A percentile compares a stretch with the other conserved stretches of the same genome.
These are phyloP conservation scores for Eutolmus rufibarbis DNA, from an alignment of 2,888 invertebrate species.

Conservation along the genomic window DNA sequence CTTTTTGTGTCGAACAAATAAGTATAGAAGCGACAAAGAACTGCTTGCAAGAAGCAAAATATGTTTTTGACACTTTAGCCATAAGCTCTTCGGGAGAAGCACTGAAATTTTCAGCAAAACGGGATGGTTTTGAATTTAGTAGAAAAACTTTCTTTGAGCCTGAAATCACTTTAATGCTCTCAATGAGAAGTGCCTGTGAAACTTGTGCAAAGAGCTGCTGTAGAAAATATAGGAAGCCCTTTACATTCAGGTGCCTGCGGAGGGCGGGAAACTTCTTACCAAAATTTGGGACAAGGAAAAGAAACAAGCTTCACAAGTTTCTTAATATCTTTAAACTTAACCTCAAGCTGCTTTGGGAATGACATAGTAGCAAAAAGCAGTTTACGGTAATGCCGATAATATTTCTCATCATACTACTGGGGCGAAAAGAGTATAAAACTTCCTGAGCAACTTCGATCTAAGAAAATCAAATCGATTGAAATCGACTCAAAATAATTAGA, in stretches of 20 bases:
- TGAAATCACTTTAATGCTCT: constrained; percentile 21
- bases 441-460: background rate
- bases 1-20: constrained; percentile 15
- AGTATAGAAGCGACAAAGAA: background rate
- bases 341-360: background rate
- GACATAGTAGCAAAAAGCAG: background rate
- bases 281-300: background rate
- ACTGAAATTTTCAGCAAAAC: background rate
- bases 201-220: background rate
- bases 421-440: background rate
- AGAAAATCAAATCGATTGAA: background rate
- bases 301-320: background rate
- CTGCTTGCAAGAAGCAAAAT: background rate
- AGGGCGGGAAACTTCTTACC: background rate
- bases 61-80: constrained; percentile 25
- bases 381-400: background rate
- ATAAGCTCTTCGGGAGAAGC: background rate
- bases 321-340: background rate
- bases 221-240: background rate
- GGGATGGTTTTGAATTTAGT: constrained; percentile 9
- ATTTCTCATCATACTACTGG: background rate
- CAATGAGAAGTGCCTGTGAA: background rate
- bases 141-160: constrained; percentile 22
- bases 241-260: background rate
- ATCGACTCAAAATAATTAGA: background rate